Conservation (phyloP, 1,140 invertebrate genomes). For the Sarcophaga bullata region DNA sequence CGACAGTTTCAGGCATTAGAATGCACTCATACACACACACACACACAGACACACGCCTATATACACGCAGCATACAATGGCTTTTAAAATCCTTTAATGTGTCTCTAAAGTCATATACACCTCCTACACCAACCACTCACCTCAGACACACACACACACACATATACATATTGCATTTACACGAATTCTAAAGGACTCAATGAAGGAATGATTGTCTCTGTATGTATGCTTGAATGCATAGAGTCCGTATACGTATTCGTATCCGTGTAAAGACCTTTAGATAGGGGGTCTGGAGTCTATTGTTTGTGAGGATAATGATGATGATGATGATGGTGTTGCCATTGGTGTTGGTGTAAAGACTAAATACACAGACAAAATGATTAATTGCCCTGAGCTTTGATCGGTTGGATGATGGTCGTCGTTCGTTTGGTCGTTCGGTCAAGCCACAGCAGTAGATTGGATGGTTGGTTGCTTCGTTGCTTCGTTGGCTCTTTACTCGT, state of each 20-base stretch:
- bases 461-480: too few relatives aligned
- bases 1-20: not conserved
- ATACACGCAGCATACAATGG: not conserved
- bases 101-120: slow-evolving; percentile 23
- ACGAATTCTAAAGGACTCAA: not conserved
- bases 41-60: not conserved
- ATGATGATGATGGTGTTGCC: not conserved
- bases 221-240: slow-evolving; percentile 1
- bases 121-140: too few relatives aligned
- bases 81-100: slow-evolving; percentile 7
- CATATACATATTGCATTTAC: too few relatives aligned
- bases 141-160: too few relatives aligned
- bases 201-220: not conserved
- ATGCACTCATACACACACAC: not conserved
- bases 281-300: not conserved
- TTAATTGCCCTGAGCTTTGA: slow-evolving; percentile 65
- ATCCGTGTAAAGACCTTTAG: not conserved
- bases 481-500: not conserved
- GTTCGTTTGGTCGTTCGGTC: not conserved
- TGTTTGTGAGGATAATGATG: not conserved
- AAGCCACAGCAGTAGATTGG: not conserved
- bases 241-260: not conserved
- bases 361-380: slow-evolving; percentile 62
- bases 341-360: slow-evolving; percentile 44
- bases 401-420: slow-evolving; percentile 51